Evolutionary conservation across 2,113 vertebrate species (phyloP).

Genomic region (Gambusia affinis): DNA sequence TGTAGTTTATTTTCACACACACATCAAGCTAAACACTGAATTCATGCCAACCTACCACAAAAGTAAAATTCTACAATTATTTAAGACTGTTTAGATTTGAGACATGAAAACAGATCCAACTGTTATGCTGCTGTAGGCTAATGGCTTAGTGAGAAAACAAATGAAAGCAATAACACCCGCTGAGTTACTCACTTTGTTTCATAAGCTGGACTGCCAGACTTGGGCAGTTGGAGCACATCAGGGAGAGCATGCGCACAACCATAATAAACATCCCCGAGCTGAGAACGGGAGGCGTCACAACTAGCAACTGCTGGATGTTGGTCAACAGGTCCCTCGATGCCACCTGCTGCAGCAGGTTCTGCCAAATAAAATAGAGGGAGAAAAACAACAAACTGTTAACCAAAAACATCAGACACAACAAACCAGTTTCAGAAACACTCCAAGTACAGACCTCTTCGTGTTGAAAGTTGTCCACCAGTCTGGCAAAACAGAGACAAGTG

Average conservation of each 20-base stretch:
- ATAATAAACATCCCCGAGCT: slow-evolving; percentile 99
- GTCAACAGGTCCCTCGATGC: slow-evolving; percentile 96
- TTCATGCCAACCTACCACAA: too few relatives aligned
- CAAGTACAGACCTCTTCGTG: slow-evolving; percentile 91
- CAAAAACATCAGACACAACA: not conserved
- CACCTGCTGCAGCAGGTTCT: slow-evolving; percentile 98
- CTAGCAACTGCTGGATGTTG: slow-evolving; percentile 97
- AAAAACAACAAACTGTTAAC: not conserved
- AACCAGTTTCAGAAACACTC: not conserved
- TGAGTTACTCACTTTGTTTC: slow-evolving; percentile 93
- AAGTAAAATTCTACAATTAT: not conserved
- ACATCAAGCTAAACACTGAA: not conserved
- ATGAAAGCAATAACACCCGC: not conserved
- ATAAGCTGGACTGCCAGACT: slow-evolving; percentile 97
- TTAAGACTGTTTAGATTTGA: too few relatives aligned
- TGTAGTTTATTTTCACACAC: too few relatives aligned
- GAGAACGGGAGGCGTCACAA: slow-evolving; percentile 95
- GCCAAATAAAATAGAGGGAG: slow-evolving; percentile 23
- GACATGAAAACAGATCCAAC: too few relatives aligned
- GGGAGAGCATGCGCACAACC: slow-evolving; percentile 99
- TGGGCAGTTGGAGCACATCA: slow-evolving; percentile 99
- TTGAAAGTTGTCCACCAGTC: slow-evolving; percentile 98
- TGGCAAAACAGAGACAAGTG: slow-evolving; percentile 99
- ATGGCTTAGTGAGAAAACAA: too few relatives aligned
- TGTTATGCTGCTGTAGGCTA: too few relatives aligned